Evolutionary conservation across 2,888 invertebrate genomes (phyloP).

Genomic region (Agrypnus murinus): DNA sequence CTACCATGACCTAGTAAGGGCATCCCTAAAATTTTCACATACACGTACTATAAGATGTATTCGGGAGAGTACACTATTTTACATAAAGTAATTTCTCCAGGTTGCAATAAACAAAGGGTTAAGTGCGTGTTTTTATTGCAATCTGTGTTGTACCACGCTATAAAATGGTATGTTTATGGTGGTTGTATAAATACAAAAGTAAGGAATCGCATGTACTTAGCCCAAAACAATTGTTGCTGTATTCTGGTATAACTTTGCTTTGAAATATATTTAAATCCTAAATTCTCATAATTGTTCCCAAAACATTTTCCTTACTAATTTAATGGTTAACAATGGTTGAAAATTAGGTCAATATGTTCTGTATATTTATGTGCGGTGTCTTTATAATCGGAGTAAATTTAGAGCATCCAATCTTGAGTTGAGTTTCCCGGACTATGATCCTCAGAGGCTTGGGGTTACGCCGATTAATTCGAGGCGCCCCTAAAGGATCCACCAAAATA

Average conservation of each 20-base stretch:
- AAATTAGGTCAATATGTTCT: slow-evolving; percentile 30
- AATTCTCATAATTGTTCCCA: no score
- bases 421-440: slow-evolving; percentile 31
- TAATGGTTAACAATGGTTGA: slow-evolving; percentile 9
- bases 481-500: slow-evolving; percentile 31
- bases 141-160: background rate
- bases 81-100: slow-evolving; percentile 32
- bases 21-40: slow-evolving; percentile 21
- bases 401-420: slow-evolving; percentile 37
- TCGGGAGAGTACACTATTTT: slow-evolving; percentile 9
- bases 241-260: no score
- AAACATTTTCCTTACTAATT: background rate
- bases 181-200: slow-evolving; percentile 5
- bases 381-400: slow-evolving; percentile 35
- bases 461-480: slow-evolving; percentile 37
- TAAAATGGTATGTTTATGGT: slow-evolving; percentile 15
- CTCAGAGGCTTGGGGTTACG: slow-evolving; percentile 32
- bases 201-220: background rate
- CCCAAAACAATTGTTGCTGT: no score
- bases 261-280: no score
- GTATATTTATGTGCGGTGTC: slow-evolving; percentile 24
- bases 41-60: slow-evolving; percentile 30
- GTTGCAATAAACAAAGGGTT: slow-evolving; percentile 26
- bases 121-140: slow-evolving; percentile 27
- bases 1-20: slow-evolving; percentile 5